Evolutionary conservation across 92 coral and sea anemone species (phyloP), one percentile per base, ranked within the genome.

Genomic region (Parazoanthus darwini): DNA sequence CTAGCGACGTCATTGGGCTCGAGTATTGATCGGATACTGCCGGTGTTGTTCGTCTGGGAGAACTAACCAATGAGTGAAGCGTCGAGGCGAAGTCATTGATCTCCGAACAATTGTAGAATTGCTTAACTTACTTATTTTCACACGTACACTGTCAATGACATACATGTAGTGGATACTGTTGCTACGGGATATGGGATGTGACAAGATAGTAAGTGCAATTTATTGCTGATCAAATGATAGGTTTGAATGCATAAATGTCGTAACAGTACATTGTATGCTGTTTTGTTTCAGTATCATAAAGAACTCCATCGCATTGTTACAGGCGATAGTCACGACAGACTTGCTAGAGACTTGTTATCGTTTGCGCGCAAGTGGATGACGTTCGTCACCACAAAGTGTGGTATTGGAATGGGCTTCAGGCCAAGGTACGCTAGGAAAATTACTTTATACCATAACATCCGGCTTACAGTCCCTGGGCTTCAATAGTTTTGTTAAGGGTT

Each of bases 361-460:
- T 93, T 96, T 91, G 98, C 99, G 33, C 91, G 84, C 44, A 91
- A 90, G 80, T 96, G 99, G 99, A 96, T 96, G 96, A 88, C 92
- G 20, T 96, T 93, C 92, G 99, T 95, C 18, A 92, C 91, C 92
- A 91, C 95, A 37, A 95, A 93, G 25, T 96, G 98, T 76, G 94
- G 91, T 85, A 90, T 93, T 83, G 98, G 99, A 50, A 89, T 93
- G 87, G 98, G 99, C 51, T 91, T 92, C 80, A 89, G 98, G 83
- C 99, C 99, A 90, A 93, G 99, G 98, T 96, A 81, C 13, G 18
- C 9, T 51, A 18, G 26, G 73, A 50, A 6, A 54, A 16, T 22
- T 51, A 4, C 20, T 8, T 71, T 84, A 51, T 36, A 65, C 16
- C 26, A 56, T 6, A 74, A 59, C 14, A 29, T 14, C 22, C n/a